Base-by-base conservation (phyloP, 1,140 invertebrate species). In the Drosophila saltans region DNA sequence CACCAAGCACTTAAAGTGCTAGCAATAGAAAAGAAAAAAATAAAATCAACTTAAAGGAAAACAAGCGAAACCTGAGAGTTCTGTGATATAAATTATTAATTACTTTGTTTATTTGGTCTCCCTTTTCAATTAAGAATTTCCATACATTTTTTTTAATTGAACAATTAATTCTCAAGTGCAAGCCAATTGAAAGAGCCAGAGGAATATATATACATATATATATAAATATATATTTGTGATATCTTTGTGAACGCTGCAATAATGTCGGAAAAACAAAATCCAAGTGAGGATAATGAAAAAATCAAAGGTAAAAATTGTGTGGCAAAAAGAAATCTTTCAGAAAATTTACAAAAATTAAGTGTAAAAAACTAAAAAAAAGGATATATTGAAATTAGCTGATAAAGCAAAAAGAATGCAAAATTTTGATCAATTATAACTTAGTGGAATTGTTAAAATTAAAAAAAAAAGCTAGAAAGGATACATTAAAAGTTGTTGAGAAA, bases 241-340 rank as follows among this genome's bases (percentile, higher is more conserved):
- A 72, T 28, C 48, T 39, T 52, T 52, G 45, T 10, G 11, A 30
- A 60, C 24, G 26, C 9, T 28, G 10, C 24, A 33, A 72, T 26
- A 24, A 85, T 85, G 82, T 61, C 75, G 26, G 66, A 71, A 16
- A 64, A 73, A 2, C 75, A 61, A 28, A 41, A 55, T 21, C 63
- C 75, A 59, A 72, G 26, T 66, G 30, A 66, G 5, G 58, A 72
- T 68, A 10, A 69, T 21, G 64, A 66, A 8, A 82, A 88, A 48
- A 39, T 11, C 10, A 79, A 79, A 79, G 82, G 82, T 85, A 81
- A 69, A 57, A 59, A 59, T 30, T 39, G 3, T 48, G 7, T 5
- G 26, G 2, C 21, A 28, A 48, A 1, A 3, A 48, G 3, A 26
- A 6, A 26, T 8, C 9, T 52, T 26, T 24, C 7, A 24, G 24